These are phyloP conservation scores for Trinorchestia longiramus DNA, from an alignment of 1,140 invertebrate species.

Conservation along the genomic window DNA sequence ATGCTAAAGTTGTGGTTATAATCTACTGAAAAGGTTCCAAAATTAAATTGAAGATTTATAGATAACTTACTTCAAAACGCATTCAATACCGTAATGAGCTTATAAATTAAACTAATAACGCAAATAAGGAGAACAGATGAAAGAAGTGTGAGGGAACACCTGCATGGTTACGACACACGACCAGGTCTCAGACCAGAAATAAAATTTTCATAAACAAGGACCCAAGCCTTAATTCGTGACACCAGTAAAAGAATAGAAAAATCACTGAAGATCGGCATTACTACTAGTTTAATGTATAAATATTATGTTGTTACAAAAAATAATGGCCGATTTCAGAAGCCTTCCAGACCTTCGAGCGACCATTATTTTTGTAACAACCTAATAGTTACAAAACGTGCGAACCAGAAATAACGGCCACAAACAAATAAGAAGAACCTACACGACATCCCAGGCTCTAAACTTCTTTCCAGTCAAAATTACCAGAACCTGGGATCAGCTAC, in stretches of 20 bases:
- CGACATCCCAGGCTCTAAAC: too few species aligned
- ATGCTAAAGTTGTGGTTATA: not conserved
- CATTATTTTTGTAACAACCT: too few species aligned
- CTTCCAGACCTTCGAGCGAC: too few species aligned
- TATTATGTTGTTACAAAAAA: not conserved
- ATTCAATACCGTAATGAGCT: not conserved
- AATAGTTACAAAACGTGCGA: too few species aligned
- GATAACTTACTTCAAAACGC: not conserved
- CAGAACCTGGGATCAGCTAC: too few species aligned
- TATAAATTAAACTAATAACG: not conserved
- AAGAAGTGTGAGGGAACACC: not conserved
- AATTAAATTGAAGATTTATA: not conserved
- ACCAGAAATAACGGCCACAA: too few species aligned
- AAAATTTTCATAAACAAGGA: not conserved
- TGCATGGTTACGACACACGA: not conserved
- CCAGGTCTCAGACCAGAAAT: not conserved
- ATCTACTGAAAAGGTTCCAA: not conserved
- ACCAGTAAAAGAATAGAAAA: not conserved
- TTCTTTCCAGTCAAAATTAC: too few species aligned
- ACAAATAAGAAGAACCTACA: too few species aligned
- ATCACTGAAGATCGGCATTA: not conserved
- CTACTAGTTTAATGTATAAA: not conserved
- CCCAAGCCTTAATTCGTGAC: not conserved
- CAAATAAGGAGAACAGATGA: not conserved
- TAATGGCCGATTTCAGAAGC: not conserved